A percentile compares a stretch with the other conserved stretches of the same genome.
phyloP scores from a whole-genome alignment of 2,888 invertebrate species.

The Pachydiplax longipennis region DNA sequence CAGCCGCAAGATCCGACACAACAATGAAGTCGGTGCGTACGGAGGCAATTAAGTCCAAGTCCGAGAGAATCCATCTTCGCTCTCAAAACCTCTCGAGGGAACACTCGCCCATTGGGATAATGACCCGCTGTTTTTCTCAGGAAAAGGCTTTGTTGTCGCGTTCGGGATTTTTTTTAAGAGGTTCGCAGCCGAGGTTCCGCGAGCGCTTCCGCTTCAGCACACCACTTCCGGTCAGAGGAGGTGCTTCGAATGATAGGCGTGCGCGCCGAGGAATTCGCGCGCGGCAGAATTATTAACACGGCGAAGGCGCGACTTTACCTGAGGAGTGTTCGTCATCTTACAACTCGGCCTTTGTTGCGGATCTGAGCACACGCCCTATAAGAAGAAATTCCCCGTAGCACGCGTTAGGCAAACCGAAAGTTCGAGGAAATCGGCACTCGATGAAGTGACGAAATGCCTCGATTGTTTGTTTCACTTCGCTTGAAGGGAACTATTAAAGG shows the following conservation, averaged over 20 bases:
- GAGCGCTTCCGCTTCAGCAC: neutral
- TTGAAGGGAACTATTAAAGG: no score
- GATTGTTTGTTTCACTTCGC: no score
- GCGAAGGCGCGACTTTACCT: neutral
- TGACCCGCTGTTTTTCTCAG: conserved; percentile 11
- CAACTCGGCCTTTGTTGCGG: neutral
- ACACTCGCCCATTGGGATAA: neutral
- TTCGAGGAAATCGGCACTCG: no score
- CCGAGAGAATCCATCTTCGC: no score
- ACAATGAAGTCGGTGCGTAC: neutral
- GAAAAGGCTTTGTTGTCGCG: neutral
- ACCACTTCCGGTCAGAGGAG: neutral
- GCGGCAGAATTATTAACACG: neutral
- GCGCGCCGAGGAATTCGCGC: neutral
- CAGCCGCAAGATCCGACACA: neutral
- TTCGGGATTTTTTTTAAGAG: neutral
- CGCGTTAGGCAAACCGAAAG: no score
- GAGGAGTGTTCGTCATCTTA: neutral
- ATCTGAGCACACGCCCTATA: neutral
- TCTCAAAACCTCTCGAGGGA: neutral
- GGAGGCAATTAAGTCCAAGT: no score
- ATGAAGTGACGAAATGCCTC: no score
- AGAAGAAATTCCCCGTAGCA: no score
- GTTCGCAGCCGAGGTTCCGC: neutral
- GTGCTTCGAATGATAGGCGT: neutral